Conservation (phyloP, 1,140 invertebrate species). For the Diplogasteroides magnus region DNA sequence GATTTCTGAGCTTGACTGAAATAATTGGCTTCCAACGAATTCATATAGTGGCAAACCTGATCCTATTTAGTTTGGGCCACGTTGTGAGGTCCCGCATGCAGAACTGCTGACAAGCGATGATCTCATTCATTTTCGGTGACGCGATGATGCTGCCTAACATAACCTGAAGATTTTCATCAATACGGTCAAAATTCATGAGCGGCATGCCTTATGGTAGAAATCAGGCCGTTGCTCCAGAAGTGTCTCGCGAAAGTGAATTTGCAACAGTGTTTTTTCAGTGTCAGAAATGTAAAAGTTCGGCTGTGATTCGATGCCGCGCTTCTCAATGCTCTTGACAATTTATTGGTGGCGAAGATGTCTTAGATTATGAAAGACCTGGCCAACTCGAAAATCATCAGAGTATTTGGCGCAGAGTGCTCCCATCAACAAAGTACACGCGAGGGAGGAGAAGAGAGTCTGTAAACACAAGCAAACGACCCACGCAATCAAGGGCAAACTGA, state of each 20-base stretch:
- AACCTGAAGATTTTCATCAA: background rate
- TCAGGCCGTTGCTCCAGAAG: constrained; percentile 11
- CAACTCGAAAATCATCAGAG: too few species aligned
- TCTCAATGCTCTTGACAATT: background rate
- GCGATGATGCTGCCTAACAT: constrained; percentile 28
- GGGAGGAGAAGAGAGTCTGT: too few species aligned
- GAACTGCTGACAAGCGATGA: constrained; percentile 46
- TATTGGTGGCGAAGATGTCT: too few species aligned
- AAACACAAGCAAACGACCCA: too few species aligned
- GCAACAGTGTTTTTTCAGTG: background rate
- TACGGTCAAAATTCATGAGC: background rate
- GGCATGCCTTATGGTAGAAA: background rate
- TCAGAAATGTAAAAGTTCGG: background rate
- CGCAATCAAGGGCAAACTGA: too few species aligned
- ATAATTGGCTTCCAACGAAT: background rate
- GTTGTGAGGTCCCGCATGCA: constrained; percentile 46
- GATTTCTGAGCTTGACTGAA: background rate
- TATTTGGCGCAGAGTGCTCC: too few species aligned
- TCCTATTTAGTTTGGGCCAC: constrained; percentile 44
- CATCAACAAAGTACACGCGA: too few species aligned
- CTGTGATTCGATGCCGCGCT: background rate
- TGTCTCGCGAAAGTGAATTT: constrained; percentile 7
- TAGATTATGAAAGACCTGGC: too few species aligned
- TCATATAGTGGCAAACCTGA: constrained; percentile 33
- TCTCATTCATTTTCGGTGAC: constrained; percentile 48